Evolutionary conservation across 2,113 vertebrate species (phyloP), one percentile per base, ranked within the genome.

Genomic region (Caracal caracal): DNA sequence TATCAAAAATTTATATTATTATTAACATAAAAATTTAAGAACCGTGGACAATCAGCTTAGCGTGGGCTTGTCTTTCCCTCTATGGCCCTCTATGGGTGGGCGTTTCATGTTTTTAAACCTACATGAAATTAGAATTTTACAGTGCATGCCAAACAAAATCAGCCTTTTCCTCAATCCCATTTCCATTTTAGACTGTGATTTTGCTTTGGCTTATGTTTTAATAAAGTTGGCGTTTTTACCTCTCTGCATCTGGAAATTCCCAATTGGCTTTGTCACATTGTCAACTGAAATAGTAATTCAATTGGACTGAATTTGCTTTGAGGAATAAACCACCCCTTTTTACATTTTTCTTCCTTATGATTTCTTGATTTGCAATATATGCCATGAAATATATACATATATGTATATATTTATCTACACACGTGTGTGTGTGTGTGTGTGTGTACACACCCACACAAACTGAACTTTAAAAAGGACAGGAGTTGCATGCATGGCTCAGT

Each of bases 51-150:
- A 93, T 83, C 33, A 61, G 26, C 56, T 96, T 93, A 84, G 70
- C 61, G 11, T 91, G 35, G 53, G 43, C 51, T 92, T 97, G 24
- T 59, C 68, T 96, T 95, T 87, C 53, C 53, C 10, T 93, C 71
- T 33, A 76, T 20, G 40, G 40, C 56, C n/a, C n/a, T n/a, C n/a
- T n/a, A n/a, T n/a, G 47, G 73, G 43, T 93, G 59, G 53, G 30
- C 4, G 17, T 88, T 97, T 97, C 37, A 95, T 49, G 84, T 96
- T 93, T 83, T 90, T 92, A 88, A 78, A 53, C 33, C 95, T 95
- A 97, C 37, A 75, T 91, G 85, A 98, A 98, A 97, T 95, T 79
- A 84, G 93, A 95, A 97, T 83, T 87, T 92, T 98, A 66, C 17
- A 96, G 49, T 43, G 65, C 61, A 43, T 49, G 83, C 90, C 92